Conservation (phyloP, 1,140 invertebrate species). For the Paralvinella palmiformis region DNA sequence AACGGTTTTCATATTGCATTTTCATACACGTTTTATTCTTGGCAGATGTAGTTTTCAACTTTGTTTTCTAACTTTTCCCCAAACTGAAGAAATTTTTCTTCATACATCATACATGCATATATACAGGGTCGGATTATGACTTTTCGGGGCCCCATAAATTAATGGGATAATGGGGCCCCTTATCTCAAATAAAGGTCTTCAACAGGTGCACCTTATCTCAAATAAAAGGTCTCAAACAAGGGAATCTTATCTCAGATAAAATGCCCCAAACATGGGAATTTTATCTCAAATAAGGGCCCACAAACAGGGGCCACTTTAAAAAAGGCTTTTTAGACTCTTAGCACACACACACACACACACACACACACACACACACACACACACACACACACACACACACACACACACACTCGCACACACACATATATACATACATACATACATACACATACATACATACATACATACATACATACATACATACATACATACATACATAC, state of each 20-base stretch:
- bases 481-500: constrained; percentile 11
- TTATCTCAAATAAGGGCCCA: neutral
- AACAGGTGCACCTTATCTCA: neutral
- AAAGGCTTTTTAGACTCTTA: neutral
- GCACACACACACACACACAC: neutral
- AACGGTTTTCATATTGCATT: too few species aligned
- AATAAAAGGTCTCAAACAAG: neutral
- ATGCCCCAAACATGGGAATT: neutral
- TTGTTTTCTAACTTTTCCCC: too few species aligned
- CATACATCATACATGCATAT: too few species aligned
- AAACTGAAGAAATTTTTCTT: too few species aligned
- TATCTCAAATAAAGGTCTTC: neutral
- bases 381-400: constrained; percentile 9
- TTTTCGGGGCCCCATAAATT: too few species aligned
- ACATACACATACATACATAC: constrained; percentile 20
- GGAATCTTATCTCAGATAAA: neutral
- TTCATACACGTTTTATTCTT: too few species aligned
- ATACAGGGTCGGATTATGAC: too few species aligned
- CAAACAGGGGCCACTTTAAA: neutral
- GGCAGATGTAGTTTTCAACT: too few species aligned
- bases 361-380: constrained; percentile 1
- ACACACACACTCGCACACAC: neutral
- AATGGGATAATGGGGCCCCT: neutral
- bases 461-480: constrained; percentile 7
- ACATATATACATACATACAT: neutral